A percentile compares a stretch with the other conserved stretches of the same genome.
phyloP scores from a whole-genome alignment of 2,888 invertebrate genomes.

The Hirtodrosophila cameraria region DNA sequence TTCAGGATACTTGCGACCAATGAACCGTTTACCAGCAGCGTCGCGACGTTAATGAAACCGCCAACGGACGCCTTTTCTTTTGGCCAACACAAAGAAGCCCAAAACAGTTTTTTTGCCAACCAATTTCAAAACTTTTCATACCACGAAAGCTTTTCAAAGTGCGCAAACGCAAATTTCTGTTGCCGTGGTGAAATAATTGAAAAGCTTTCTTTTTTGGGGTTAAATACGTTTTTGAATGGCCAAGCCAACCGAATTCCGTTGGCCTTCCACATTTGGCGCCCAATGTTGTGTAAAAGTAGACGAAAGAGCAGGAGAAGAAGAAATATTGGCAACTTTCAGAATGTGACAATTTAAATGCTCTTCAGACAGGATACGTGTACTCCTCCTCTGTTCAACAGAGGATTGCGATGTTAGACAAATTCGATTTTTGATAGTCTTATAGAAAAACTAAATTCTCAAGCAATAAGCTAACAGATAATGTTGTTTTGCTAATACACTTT shows the following conservation, averaged over 20 bases:
- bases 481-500: too few relatives aligned
- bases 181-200: constrained; percentile 46
- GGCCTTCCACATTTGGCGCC: constrained; percentile 29
- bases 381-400: too few relatives aligned
- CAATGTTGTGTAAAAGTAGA: constrained; percentile 49
- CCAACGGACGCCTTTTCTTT: constrained; percentile 31
- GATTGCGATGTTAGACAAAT: too few relatives aligned
- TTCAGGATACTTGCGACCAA: constrained; percentile 8
- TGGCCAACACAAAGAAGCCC: constrained; percentile 45
- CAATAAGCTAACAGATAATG: too few relatives aligned
- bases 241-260: constrained; percentile 6
- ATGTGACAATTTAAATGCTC: too few relatives aligned
- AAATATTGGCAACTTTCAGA: background rate
- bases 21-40: constrained; percentile 71
- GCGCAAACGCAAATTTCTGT: constrained; percentile 55
- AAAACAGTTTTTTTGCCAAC: constrained; percentile 21
- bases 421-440: too few relatives aligned
- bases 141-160: constrained; percentile 34
- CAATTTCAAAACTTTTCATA: constrained; percentile 36
- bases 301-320: background rate
- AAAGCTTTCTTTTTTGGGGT: constrained; percentile 41
- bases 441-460: too few relatives aligned
- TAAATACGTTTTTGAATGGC: constrained; percentile 34
- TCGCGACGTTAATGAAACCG: constrained; percentile 75
- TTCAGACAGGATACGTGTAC: too few relatives aligned